Evolutionary conservation across 2,888 invertebrate species (phyloP), one percentile per base, ranked within the genome.

Genomic region (Melikaiella ostensackeni): DNA sequence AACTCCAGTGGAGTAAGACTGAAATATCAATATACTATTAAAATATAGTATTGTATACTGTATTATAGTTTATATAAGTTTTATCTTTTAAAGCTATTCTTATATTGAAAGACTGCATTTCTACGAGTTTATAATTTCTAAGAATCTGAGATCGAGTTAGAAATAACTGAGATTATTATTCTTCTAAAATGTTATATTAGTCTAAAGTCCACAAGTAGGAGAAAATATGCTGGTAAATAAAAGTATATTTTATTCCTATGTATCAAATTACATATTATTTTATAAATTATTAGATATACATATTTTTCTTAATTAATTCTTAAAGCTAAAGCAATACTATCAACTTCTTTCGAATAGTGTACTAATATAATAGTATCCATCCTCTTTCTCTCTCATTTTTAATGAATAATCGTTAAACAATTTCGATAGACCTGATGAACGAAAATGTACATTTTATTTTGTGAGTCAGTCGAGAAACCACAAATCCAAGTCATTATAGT

Each of bases 401-500:
- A 61, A 2, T 30, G 6, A 24, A 62, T 27, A 24, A 62, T 27
- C 16, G 6, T 38, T 38, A 13, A 4, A 13, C 38, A 13, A 11
- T 38, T 13, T 13, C 13, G 13, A 38, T 11, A 4, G 30, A 38
- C 13, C 13, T 13, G 16, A 42, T 42, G 5, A 42, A 16, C 16
- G 5, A 16, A 16, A 16, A 5, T 42, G 42, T 61, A 61, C 3
- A 16, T 19, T 24, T 30, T 61, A 16, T n/a, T 63, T 33, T 63
- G 27, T 70, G 2, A 62, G 19, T 38, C 8, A 78, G 33, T 80
- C 77, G 33, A 83, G 76, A 50, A 82, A n/a, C 85, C 85, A 86
- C n/a, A 55, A 79, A 9, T 83, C 19, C 8, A 80, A 79, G 46
- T 33, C n/a, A n/a, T 61, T 27, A 27, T 55, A 46, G 55, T 33